Conservation (phyloP, 1,140 invertebrate genomes). For the Hestina assimilis region DNA sequence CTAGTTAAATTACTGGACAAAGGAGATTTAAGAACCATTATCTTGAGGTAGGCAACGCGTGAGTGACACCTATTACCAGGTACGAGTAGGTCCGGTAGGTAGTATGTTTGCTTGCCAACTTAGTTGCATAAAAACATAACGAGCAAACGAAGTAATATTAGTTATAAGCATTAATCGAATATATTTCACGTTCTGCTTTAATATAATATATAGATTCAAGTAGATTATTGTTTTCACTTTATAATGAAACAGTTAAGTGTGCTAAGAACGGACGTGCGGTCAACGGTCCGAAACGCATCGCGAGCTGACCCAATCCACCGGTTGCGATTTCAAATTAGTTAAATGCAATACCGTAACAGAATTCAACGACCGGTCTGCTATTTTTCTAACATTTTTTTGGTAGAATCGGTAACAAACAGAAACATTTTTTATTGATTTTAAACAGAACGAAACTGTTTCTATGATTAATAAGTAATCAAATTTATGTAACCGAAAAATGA, state of each 20-base stretch:
- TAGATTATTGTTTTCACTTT: slow-evolving; percentile 4
- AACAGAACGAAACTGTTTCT: background rate
- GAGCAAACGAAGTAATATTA: too few relatives aligned
- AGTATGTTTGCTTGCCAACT: too few relatives aligned
- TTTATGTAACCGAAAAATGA: background rate
- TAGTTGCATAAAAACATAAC: too few relatives aligned
- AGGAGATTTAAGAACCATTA: too few relatives aligned
- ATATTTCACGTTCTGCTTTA: too few relatives aligned
- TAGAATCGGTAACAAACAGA: background rate
- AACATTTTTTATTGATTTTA: slow-evolving; percentile 5
- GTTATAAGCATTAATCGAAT: too few relatives aligned
- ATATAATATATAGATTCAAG: too few relatives aligned
- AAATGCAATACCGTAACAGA: slow-evolving; percentile 20
- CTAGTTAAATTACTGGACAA: too few relatives aligned
- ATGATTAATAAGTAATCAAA: background rate
- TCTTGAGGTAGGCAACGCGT: too few relatives aligned
- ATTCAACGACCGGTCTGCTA: slow-evolving; percentile 1
- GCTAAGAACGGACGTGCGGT: slow-evolving; percentile 37
- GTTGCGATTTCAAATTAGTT: slow-evolving; percentile 47
- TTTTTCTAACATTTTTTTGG: background rate
- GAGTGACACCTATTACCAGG: too few relatives aligned
- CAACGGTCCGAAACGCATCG: slow-evolving; percentile 35
- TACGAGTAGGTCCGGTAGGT: too few relatives aligned
- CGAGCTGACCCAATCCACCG: slow-evolving; percentile 42
- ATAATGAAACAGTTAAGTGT: slow-evolving; percentile 8